Evolutionary conservation across 30 jellyfish, hydroid and myxozoan genomes (phyloP).

Genomic region (Cassiopea xamachana): DNA sequence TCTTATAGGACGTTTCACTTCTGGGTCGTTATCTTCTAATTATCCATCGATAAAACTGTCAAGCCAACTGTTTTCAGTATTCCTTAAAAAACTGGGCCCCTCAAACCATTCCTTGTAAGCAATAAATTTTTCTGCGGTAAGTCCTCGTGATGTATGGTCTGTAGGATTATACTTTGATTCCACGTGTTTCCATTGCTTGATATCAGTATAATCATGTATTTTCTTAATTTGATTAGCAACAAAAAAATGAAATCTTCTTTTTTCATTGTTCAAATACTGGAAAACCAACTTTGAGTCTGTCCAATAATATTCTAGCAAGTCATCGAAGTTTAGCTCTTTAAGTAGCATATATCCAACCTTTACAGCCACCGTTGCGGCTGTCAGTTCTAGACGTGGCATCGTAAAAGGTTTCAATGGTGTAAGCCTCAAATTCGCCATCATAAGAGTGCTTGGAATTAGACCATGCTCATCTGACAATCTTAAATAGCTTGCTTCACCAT

Average conservation of each 20-base stretch:
- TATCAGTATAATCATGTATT: conserved; percentile 1
- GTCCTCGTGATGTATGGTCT: conserved; percentile 37
- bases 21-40: conserved; percentile 25
- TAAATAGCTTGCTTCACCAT: conserved; percentile 35
- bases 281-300: conserved; percentile 42
- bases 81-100: conserved; percentile 24
- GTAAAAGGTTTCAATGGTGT: conserved; percentile 19
- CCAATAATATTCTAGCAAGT: conserved; percentile 19
- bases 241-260: conserved; percentile 32
- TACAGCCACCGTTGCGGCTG: conserved; percentile 49
- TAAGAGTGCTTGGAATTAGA: conserved; percentile 19
- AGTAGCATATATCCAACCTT: conserved; percentile 24
- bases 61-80: conserved; percentile 14
- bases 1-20: conserved; percentile 20
- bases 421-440: conserved; percentile 53
- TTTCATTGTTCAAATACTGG: conserved; percentile 27
- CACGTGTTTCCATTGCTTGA: conserved; percentile 18
- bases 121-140: conserved; percentile 17
- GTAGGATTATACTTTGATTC: conserved; percentile 23
- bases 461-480: conserved; percentile 23
- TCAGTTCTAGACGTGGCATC: conserved; percentile 46
- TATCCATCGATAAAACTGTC: not conserved
- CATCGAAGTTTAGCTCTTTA: conserved; percentile 20
- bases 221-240: conserved; percentile 8
- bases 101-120: conserved; percentile 21